Evolutionary conservation across 2,888 invertebrate genomes (phyloP), one percentile per base, ranked within the genome.

Genomic region (Eubasilissa splendida): DNA sequence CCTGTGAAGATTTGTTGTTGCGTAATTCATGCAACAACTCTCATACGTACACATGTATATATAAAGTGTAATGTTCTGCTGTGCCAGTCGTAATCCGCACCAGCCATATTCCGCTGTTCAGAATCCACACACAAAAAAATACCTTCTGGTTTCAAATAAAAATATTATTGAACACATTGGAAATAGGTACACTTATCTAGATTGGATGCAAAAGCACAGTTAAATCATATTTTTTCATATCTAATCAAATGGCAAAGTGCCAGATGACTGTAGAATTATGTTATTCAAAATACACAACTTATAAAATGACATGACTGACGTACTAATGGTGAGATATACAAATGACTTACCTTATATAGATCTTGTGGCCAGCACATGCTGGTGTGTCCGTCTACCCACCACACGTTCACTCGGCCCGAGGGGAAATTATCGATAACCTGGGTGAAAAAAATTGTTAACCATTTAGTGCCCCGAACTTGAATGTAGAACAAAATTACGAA

Each of bases 281-380:
- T 56, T 11, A 56, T 12, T 56, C 12, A 11, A 56, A 56, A 56
- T 12, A 56, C 12, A 56, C 10, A 56, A 56, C 56, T 56, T 11
- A 56, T 56, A 11, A 56, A 56, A 56, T 11, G 10, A 56, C 9
- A 1, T 22, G 22, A 22, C 22, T 22, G 22, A 22, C 22, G 22
- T 22, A 22, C 22, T 22, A 59, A 2, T 58, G 58, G 22, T 59
- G 14, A 4, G 53, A 8, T 70, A 11, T 11, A 22, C 3, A 7
- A 2, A 42, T 42, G 42, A 33, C 85, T 86, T 86, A 91, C 91
- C 90, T 95, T 95, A 86, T 96, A 97, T 10, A 97, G 90, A 88
- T 97, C 96, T 87, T 97, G 97, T 0, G 98, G 98, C 95, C 96
- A 97, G 87, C 96, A 97, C 91, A 95, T 94, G 84, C 96, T 96